These are phyloP conservation scores for Doryteuthis pealeii DNA, from an alignment of 1,140 invertebrate genomes.

Conservation along the genomic window DNA sequence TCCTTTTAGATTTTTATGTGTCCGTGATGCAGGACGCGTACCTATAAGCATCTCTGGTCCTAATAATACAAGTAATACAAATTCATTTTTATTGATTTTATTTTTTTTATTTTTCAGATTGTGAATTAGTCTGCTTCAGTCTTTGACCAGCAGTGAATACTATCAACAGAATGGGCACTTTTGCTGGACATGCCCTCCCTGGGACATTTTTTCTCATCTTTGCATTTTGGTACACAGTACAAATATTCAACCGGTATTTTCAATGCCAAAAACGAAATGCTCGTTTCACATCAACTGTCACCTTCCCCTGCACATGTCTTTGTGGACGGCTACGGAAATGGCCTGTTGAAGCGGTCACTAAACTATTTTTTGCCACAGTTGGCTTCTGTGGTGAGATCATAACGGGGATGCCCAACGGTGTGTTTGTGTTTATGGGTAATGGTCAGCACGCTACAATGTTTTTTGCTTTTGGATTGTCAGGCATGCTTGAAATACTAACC, in stretches of 20 bases:
- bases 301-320: slow-evolving; percentile 51
- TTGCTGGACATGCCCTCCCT: slow-evolving; percentile 62
- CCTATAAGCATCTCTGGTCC: not conserved
- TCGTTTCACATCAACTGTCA: slow-evolving; percentile 48
- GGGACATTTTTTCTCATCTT: slow-evolving; percentile 63
- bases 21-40: not conserved
- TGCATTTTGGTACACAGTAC: slow-evolving; percentile 61
- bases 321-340: slow-evolving; percentile 43
- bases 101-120: slow-evolving; percentile 5
- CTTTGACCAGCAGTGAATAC: not conserved
- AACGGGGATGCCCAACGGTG: slow-evolving; percentile 58
- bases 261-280: slow-evolving; percentile 34
- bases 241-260: slow-evolving; percentile 54
- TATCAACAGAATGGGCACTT: slow-evolving; percentile 56
- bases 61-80: too few relatives aligned
- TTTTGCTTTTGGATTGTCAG: slow-evolving; percentile 62
- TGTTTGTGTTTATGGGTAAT: slow-evolving; percentile 59
- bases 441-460: slow-evolving; percentile 66
- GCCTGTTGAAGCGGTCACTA: slow-evolving; percentile 57
- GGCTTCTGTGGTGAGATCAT: slow-evolving; percentile 58
- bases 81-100: not conserved
- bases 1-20: too few relatives aligned
- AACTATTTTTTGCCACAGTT: slow-evolving; percentile 52
- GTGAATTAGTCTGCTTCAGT: not conserved
- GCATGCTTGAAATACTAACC: slow-evolving; percentile 58